Evolutionary conservation across 2,113 vertebrate genomes (phyloP), one percentile per base, ranked within the genome.

Genomic region (Gambusia holbrooki): DNA sequence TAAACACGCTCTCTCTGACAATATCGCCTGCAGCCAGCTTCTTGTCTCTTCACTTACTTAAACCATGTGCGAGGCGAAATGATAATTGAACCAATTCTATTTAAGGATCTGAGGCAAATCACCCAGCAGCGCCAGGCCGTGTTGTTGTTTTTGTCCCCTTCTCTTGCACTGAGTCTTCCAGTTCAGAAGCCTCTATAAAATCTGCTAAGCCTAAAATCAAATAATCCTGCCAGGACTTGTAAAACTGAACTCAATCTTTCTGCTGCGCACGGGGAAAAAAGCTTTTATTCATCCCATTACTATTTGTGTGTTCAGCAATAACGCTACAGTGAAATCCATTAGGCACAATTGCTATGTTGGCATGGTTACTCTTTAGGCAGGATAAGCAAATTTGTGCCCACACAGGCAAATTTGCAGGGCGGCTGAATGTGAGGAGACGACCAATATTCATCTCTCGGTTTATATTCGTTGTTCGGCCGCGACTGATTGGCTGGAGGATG

Each of bases 291-390:
- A 28, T 70, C 68, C 84, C 73, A 80, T 88, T 88, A 92, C 86
- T 89, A 90, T 90, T 84, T 87, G 84, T 85, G 84, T 88, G 77
- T 91, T 93, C 92, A 93, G 91, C 90, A 88, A 84, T 90, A 90
- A 90, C 30, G 35, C 58, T 73, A 77, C 76, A 84, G 84, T 62
- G 78, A 90, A 93, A 94, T 88, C 92, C 92, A 92, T 92, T 94
- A 92, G 84, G 82, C 84, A 79, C 81, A 88, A 91, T 88, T 92
- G 90, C 90, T 88, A 88, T 79, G 87, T 84, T 89, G 89, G 89
- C 91, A 89, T 84, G 82, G 74, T 77, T 86, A 90, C 87, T 51
- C 78, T 92, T 91, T 83, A 74, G 74, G 81, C 81, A 76, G 89
- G 81, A 92, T 83, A 92, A 91, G 89, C 87, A 88, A 90, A 94